Evolutionary conservation across 1,140 invertebrate species (phyloP).

Genomic region (Drosophila subobscura): DNA sequence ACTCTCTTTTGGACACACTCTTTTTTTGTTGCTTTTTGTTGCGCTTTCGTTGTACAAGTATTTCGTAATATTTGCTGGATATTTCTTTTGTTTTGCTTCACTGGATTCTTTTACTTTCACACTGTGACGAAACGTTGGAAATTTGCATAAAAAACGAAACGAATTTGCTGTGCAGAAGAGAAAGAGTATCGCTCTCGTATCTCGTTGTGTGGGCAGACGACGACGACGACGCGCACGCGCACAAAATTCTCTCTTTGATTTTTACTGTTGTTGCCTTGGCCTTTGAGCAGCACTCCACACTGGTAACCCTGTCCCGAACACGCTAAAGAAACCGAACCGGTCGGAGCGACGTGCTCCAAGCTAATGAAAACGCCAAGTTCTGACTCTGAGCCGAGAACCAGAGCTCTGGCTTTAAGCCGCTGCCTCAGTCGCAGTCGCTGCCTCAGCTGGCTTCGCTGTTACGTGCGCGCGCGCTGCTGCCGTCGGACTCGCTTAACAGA

Average conservation of each 20-base stretch:
- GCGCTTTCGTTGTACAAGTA: slow-evolving; percentile 18
- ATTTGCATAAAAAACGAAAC: slow-evolving; percentile 71
- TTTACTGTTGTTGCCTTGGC: background rate
- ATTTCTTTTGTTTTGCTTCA: slow-evolving; percentile 48
- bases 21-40: slow-evolving; percentile 26
- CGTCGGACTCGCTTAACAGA: slow-evolving; percentile 43
- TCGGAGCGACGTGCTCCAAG: slow-evolving; percentile 71
- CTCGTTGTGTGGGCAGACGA: slow-evolving; percentile 29
- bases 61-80: slow-evolving; percentile 66
- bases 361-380: slow-evolving; percentile 75
- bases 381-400: slow-evolving; percentile 70
- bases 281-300: slow-evolving; percentile 9
- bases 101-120: slow-evolving; percentile 76
- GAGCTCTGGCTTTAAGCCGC: slow-evolving; percentile 31
- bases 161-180: slow-evolving; percentile 22
- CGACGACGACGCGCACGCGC: slow-evolving; percentile 63
- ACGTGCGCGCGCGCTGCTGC: slow-evolving; percentile 43
- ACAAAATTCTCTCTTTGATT: slow-evolving; percentile 38
- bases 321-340: slow-evolving; percentile 54
- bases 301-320: slow-evolving; percentile 12
- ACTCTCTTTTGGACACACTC: slow-evolving; percentile 54
- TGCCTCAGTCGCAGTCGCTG: slow-evolving; percentile 7
- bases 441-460: slow-evolving; percentile 34
- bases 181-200: slow-evolving; percentile 28
- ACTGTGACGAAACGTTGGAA: slow-evolving; percentile 43